phyloP scores from a whole-genome alignment of 2,113 vertebrate genomes.

The Cryptotis parvus region DNA sequence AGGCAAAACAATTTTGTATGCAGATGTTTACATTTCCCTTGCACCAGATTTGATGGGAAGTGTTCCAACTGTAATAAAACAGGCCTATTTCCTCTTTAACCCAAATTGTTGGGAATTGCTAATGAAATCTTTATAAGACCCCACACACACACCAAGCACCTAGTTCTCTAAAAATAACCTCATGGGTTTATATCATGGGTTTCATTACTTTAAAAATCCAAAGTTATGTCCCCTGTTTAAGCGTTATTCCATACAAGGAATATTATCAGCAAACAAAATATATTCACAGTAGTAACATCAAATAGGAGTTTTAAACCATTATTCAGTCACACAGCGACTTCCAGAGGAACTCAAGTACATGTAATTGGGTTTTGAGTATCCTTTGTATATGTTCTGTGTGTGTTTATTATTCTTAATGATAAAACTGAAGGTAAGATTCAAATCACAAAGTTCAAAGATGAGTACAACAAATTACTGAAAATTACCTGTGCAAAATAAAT shows the following conservation, averaged over 20 bases:
- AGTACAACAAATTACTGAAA: neutral
- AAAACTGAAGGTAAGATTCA: neutral
- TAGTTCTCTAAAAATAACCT: conserved; percentile 2
- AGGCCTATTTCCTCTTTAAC: neutral
- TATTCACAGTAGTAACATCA: conserved; percentile 8
- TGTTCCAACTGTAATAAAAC: neutral
- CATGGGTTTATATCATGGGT: no score
- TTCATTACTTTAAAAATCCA: conserved; percentile 24
- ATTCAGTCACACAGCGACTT: conserved; percentile 14
- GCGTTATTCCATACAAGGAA: conserved; percentile 12
- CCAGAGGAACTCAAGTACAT: neutral
- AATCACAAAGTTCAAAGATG: neutral
- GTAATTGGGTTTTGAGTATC: neutral
- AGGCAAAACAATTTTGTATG: neutral
- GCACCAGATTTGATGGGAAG: conserved; percentile 1
- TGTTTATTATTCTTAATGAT: neutral
- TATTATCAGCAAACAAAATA: neutral
- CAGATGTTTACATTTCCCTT: neutral
- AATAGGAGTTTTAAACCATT: neutral
- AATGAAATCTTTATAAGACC: conserved; percentile 5
- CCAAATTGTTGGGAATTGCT: neutral
- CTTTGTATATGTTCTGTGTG: conserved; percentile 14
- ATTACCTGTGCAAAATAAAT: neutral
- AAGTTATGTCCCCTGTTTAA: neutral
- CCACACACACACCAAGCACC: no score